Evolutionary conservation across 2,888 invertebrate genomes (phyloP).

Genomic region (Drosophila nr. medialis): DNA sequence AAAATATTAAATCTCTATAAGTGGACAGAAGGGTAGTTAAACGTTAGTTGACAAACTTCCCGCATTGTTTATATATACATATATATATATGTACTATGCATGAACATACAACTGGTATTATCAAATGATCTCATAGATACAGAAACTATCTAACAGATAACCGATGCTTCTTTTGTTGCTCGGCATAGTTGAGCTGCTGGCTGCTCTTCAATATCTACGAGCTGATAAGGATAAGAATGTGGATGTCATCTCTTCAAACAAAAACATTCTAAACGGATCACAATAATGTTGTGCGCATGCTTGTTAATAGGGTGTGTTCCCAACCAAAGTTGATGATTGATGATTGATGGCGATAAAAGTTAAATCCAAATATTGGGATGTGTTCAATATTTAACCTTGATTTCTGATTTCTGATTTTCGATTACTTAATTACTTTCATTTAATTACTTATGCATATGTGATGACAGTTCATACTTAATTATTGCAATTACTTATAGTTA

Average conservation of each 20-base stretch:
- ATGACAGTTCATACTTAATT: neutral
- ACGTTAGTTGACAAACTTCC: neutral
- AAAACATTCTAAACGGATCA: neutral
- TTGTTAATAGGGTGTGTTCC: too few relatives aligned
- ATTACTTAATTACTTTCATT: too few relatives aligned
- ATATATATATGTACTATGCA: too few relatives aligned
- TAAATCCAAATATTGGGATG: neutral
- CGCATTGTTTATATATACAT: neutral
- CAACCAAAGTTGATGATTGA: neutral
- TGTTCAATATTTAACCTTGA: neutral
- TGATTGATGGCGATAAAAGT: neutral
- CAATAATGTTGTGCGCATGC: neutral
- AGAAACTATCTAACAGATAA: neutral
- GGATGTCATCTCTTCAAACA: neutral
- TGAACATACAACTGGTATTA: neutral
- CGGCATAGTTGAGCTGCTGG: neutral
- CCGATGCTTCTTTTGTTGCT: neutral
- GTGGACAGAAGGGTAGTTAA: neutral
- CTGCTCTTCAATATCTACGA: constrained; percentile 4
- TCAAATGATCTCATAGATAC: constrained; percentile 18
- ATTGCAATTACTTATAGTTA: neutral
- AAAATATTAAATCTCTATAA: neutral
- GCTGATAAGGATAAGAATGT: constrained; percentile 6
- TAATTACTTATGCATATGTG: neutral
- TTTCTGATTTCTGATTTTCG: neutral